phyloP scores from a whole-genome alignment of 2,113 vertebrate species.

The Physeter macrocephalus region DNA sequence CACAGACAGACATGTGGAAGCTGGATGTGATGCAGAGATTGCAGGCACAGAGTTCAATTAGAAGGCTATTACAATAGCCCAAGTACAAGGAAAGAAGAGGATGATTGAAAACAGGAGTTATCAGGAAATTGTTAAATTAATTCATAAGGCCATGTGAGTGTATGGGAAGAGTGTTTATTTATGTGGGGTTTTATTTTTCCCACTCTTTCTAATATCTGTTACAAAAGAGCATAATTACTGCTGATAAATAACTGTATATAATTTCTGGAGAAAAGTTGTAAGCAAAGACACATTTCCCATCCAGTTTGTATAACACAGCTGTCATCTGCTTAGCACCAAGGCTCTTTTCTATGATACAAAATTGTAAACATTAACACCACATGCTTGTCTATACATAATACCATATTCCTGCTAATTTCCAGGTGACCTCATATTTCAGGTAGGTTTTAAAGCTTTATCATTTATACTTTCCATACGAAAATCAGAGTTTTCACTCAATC shows the following conservation, averaged over 20 bases:
- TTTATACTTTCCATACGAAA: neutral
- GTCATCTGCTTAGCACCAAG: neutral
- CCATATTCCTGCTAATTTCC: neutral
- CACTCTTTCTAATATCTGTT: neutral
- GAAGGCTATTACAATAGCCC: neutral
- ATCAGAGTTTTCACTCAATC: neutral
- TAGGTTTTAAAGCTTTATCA: neutral
- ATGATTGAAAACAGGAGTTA: neutral
- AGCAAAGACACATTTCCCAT: neutral
- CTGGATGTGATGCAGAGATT: neutral
- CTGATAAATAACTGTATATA: neutral
- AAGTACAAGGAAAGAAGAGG: neutral
- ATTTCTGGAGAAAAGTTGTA: neutral
- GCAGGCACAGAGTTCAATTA: neutral
- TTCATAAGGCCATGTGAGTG: neutral
- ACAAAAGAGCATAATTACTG: neutral
- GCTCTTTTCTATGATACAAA: neutral
- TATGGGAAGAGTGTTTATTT: neutral
- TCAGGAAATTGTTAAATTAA: neutral
- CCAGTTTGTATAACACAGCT: fast-evolving
- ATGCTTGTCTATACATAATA: neutral
- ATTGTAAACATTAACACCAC: neutral
- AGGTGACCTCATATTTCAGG: neutral
- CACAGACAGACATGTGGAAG: neutral
- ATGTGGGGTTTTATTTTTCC: neutral